Conservation (phyloP, 2,113 vertebrate species). For the Pseudonaja textilis region DNA sequence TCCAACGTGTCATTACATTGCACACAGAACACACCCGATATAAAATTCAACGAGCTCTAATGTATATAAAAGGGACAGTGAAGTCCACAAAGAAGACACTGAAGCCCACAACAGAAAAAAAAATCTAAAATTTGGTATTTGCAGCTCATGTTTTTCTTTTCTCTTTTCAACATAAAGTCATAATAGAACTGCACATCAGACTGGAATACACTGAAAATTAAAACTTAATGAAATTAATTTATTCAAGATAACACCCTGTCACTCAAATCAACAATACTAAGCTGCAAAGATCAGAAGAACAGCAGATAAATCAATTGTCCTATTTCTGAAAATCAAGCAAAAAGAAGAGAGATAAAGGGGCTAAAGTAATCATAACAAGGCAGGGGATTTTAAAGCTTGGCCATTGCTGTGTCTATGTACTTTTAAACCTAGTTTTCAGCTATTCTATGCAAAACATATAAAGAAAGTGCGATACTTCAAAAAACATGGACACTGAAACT, state of each 20-base stretch:
- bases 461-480: not conserved
- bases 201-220: not conserved
- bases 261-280: not conserved
- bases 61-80: not conserved
- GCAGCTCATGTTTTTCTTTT: not conserved
- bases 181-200: not conserved
- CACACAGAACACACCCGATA: not conserved
- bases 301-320: not conserved
- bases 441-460: not conserved
- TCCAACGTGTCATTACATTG: not conserved
- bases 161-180: not conserved
- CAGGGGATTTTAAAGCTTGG: not conserved
- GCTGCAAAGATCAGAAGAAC: not conserved
- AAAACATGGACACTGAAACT: not conserved
- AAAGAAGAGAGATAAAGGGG: not conserved
- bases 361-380: not conserved
- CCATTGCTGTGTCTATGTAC: not conserved
- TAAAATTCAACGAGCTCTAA: not conserved
- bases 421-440: not conserved
- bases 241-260: not conserved
- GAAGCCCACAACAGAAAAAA: not conserved
- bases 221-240: not conserved
- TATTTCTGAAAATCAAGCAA: not conserved
- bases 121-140: not conserved
- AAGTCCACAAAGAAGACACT: not conserved